Conservation (phyloP, 1,140 invertebrate genomes). For the Caenorhabditis remanei region DNA sequence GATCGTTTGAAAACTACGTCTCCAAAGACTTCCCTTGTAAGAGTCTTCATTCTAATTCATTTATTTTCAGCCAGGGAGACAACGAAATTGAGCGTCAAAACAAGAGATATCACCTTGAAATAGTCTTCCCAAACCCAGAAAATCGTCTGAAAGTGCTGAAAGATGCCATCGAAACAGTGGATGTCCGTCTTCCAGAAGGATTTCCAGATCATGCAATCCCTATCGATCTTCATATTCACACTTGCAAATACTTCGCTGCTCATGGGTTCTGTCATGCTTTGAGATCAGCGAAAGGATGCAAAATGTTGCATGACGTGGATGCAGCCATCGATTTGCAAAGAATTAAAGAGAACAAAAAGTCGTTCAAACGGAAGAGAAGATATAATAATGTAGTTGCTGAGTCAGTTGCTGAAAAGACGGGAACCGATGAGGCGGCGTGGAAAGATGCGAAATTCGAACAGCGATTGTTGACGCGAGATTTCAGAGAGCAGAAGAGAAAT, state of each 20-base stretch:
- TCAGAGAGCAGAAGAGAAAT: constrained; percentile 6
- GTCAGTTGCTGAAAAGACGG: constrained; percentile 24
- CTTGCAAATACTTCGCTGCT: constrained; percentile 35
- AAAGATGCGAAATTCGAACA: not conserved
- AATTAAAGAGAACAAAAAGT: constrained; percentile 21
- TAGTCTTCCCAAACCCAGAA: constrained; percentile 62
- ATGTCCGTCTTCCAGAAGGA: constrained; percentile 44
- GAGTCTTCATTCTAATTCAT: not conserved
- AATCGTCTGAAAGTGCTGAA: not conserved
- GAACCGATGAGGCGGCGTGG: constrained; percentile 25
- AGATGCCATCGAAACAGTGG: constrained; percentile 24
- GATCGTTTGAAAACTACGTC: no score
- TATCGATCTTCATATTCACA: not conserved
- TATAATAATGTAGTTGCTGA: constrained; percentile 41
- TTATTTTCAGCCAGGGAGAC: constrained; percentile 62
- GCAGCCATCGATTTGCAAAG: constrained; percentile 42
- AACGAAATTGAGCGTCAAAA: constrained; percentile 60
- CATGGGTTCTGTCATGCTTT: constrained; percentile 50
- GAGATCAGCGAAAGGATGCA: constrained; percentile 8
- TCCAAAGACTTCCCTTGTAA: no score
- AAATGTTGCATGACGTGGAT: constrained; percentile 43
- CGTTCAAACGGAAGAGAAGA: constrained; percentile 15
- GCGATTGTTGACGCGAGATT: not conserved
- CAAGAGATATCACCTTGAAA: constrained; percentile 56
- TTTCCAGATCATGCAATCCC: constrained; percentile 48